Evolutionary conservation across 2,797 vertebrate species (phyloP).

Genomic region (Tamandua tetradactyla): DNA sequence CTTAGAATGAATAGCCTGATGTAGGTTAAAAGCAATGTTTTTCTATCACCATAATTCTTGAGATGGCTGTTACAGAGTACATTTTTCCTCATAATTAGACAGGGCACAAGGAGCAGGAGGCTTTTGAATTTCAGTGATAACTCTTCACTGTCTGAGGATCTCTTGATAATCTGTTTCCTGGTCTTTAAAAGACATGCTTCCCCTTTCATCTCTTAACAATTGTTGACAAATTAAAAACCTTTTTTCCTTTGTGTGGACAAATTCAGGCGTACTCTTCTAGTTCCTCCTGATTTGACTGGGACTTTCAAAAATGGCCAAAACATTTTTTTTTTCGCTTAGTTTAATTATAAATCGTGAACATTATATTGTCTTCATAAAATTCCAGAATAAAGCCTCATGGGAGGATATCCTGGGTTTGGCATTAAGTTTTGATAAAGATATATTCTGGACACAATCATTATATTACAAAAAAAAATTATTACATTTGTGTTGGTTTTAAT

Average conservation of each 20-base stretch:
- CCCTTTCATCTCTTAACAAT: background rate
- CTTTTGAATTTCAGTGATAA: background rate
- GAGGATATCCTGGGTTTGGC: background rate
- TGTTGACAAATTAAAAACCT: slow-evolving; percentile 5
- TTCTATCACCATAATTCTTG: background rate
- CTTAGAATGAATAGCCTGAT: background rate
- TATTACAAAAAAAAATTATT: background rate
- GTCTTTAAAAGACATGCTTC: background rate
- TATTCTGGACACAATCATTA: background rate
- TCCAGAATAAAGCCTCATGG: background rate
- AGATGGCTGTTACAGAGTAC: background rate
- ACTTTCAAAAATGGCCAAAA: background rate
- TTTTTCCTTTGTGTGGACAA: background rate
- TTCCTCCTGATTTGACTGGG: background rate
- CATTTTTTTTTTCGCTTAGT: background rate
- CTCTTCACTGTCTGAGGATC: background rate
- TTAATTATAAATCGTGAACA: background rate
- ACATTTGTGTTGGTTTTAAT: background rate
- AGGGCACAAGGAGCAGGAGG: background rate
- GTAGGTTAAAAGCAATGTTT: background rate
- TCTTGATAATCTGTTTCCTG: background rate
- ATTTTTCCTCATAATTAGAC: background rate
- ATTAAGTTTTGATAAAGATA: background rate
- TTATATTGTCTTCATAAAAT: background rate
- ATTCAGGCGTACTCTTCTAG: background rate